Percentiles rank a stretch among this genome's conserved stretches.
Conservation (phyloP, 1,140 invertebrate species). For the Achatina immaculata region DNA sequence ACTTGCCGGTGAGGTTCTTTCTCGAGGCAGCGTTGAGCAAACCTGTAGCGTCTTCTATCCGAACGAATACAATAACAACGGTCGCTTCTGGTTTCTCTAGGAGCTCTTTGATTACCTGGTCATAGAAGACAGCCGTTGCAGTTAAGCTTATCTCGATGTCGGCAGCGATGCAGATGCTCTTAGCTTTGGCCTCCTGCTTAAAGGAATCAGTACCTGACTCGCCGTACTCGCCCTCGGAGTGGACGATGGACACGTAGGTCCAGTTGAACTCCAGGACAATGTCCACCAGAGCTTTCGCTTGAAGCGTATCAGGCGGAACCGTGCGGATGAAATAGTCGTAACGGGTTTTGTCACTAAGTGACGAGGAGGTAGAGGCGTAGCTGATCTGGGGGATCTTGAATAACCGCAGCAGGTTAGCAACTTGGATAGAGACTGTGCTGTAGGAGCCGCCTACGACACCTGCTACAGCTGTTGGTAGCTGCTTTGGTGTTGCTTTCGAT, state of each 20-base stretch:
- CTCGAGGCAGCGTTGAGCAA: conserved; percentile 73
- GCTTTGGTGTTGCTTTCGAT: conserved; percentile 58
- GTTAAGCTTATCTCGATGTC: conserved; percentile 72
- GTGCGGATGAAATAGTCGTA: conserved; percentile 85
- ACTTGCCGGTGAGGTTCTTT: conserved; percentile 68
- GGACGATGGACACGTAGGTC: conserved; percentile 83
- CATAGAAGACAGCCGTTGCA: conserved; percentile 55
- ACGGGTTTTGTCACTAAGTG: conserved; percentile 74
- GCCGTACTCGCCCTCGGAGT: conserved; percentile 82
- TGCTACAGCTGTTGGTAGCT: conserved; percentile 56
- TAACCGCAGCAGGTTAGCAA: conserved; percentile 77
- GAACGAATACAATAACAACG: conserved; percentile 81
- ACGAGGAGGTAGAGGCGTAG: conserved; percentile 83
- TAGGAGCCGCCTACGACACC: conserved; percentile 68
- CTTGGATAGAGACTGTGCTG: conserved; percentile 82
- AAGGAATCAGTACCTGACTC: conserved; percentile 73
- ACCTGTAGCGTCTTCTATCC: conserved; percentile 81
- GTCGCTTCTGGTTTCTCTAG: conserved; percentile 77
- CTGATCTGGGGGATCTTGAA: conserved; percentile 84
- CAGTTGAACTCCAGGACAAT: conserved; percentile 79
- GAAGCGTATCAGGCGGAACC: conserved; percentile 80
- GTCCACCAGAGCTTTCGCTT: conserved; percentile 82
- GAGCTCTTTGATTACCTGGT: conserved; percentile 74
- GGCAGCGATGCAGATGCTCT: conserved; percentile 65
- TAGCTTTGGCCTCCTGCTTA: conserved; percentile 59